Conservation (phyloP, 2,888 invertebrate species). For the Drosophila dives region DNA sequence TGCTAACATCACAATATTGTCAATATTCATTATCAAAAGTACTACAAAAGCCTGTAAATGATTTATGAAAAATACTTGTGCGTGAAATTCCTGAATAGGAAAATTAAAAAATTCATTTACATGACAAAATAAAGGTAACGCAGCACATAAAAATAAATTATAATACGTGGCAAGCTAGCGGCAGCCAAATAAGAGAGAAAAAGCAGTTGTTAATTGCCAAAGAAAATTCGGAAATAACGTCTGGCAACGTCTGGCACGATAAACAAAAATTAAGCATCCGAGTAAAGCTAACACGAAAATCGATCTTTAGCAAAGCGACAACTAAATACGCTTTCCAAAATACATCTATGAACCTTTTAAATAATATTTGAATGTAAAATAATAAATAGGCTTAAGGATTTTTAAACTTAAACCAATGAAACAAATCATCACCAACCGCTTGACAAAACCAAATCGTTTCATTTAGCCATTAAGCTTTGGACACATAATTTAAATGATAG, state of each 20-base stretch:
- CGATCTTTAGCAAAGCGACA: no score
- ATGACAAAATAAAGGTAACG: slow-evolving; percentile 7
- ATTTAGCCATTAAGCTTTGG: background rate
- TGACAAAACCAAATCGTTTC: background rate
- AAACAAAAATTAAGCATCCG: slow-evolving; percentile 13
- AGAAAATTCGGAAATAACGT: background rate
- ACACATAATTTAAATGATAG: background rate
- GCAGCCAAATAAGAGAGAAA: slow-evolving; percentile 5
- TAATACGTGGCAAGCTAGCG: slow-evolving; percentile 7
- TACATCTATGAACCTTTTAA: background rate
- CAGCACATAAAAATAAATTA: slow-evolving; percentile 48
- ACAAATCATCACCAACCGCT: background rate
- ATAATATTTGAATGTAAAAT: background rate
- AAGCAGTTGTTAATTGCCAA: slow-evolving; percentile 10
- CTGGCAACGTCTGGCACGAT: slow-evolving; percentile 3
- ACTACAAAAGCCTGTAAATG: background rate
- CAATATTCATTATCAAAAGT: slow-evolving; percentile 3
- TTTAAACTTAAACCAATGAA: background rate
- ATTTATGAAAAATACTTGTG: slow-evolving; percentile 13
- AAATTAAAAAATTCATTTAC: slow-evolving; percentile 40
- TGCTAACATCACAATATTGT: background rate
- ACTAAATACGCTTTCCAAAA: background rate
- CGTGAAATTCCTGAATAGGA: slow-evolving; percentile 31
- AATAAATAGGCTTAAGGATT: background rate
- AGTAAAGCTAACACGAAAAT: slow-evolving; percentile 1